Percentiles rank a stretch among this genome's conserved stretches.
phyloP scores from a whole-genome alignment of 2,113 vertebrate genomes.

The Oxygymnocypris stewartii region DNA sequence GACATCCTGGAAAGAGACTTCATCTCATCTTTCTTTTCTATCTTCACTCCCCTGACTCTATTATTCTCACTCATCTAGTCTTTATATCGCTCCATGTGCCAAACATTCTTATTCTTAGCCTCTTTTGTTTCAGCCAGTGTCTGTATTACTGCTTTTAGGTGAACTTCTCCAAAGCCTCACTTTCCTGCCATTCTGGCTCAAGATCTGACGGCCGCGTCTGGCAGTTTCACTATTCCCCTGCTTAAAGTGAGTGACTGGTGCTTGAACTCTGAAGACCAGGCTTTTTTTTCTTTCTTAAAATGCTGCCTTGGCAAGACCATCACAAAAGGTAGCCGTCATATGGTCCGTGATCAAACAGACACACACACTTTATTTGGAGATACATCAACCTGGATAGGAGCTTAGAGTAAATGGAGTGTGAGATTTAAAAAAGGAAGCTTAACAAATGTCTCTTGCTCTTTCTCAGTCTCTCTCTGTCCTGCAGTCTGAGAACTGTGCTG shows the following conservation, averaged over 20 bases:
- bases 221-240: conserved; percentile 29
- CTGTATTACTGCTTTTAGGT: conserved; percentile 41
- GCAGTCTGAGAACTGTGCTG: conserved; percentile 16
- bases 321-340: conserved; percentile 62
- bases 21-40: background rate
- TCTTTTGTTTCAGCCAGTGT: conserved; percentile 29
- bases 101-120: conserved; percentile 16
- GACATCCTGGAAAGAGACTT: conserved; percentile 11
- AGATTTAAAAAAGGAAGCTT: conserved; percentile 5
- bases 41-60: background rate
- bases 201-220: conserved; percentile 37
- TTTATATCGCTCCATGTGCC: background rate
- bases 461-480: background rate
- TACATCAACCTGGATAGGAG: conserved; percentile 15
- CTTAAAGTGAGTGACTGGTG: conserved; percentile 46
- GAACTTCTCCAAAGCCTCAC: conserved; percentile 21
- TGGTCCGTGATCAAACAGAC: conserved; percentile 52
- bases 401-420: conserved; percentile 24
- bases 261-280: conserved; percentile 45
- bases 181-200: conserved; percentile 47
- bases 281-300: conserved; percentile 32
- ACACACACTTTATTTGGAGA: conserved; percentile 34
- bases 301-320: conserved; percentile 39
- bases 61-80: conserved; percentile 12
- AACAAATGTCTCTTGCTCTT: background rate